Conservation (phyloP, 2,113 vertebrate genomes). For the Micromys minutus region DNA sequence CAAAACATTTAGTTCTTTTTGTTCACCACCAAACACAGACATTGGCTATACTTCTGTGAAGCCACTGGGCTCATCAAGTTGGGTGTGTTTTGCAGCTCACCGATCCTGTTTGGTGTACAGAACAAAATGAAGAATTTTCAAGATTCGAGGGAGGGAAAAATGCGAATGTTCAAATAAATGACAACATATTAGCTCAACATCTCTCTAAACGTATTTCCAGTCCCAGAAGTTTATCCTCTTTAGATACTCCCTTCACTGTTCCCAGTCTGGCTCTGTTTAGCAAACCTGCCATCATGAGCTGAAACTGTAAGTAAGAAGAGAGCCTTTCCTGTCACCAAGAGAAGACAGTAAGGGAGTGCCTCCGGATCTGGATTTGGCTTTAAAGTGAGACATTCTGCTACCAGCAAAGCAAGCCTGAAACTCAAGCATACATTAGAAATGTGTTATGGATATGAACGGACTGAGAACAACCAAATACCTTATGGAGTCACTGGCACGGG, state of each 20-base stretch:
- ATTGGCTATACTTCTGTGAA: background rate
- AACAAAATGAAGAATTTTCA: background rate
- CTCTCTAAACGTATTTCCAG: background rate
- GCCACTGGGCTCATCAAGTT: background rate
- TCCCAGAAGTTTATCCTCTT: background rate
- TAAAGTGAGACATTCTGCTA: background rate
- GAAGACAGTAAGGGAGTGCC: background rate
- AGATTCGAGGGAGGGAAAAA: background rate
- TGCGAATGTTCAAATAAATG: background rate
- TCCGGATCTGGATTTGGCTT: background rate
- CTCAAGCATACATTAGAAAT: background rate
- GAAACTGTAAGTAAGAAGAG: background rate
- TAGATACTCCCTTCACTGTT: background rate
- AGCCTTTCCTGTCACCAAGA: background rate
- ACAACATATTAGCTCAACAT: background rate
- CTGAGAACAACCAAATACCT: background rate
- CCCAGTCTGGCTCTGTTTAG: background rate
- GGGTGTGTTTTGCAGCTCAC: background rate
- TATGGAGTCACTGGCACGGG: background rate
- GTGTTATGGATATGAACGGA: background rate
- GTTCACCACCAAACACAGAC: background rate
- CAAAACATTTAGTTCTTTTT: background rate
- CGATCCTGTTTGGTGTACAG: background rate
- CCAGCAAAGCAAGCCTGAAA: background rate
- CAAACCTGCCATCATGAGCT: background rate